Percentiles rank a stretch among this genome's conserved stretches.
Evolutionary conservation across 1,140 invertebrate genomes (phyloP).

Genomic region (Chironomus tepperi): DNA sequence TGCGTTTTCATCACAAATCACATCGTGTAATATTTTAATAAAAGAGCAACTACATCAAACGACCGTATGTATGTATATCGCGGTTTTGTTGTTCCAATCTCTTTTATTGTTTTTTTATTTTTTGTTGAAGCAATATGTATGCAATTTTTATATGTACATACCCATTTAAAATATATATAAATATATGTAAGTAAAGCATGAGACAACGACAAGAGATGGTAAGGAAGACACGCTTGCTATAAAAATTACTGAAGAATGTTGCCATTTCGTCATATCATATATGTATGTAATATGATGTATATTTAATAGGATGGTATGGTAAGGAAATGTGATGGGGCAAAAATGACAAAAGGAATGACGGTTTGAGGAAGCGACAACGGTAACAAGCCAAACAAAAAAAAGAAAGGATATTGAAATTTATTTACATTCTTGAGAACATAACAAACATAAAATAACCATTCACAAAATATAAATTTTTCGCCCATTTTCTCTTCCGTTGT

Average conservation of each 20-base stretch:
- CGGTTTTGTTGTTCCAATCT: background rate
- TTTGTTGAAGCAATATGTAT: background rate
- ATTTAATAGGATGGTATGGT: background rate
- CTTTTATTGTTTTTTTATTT: background rate
- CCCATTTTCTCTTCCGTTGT: background rate
- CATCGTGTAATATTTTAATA: no score
- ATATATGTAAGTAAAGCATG: background rate
- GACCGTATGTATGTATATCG: background rate
- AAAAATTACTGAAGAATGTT: conserved; percentile 8
- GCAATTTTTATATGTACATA: background rate
- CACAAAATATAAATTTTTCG: background rate
- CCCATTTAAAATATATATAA: background rate
- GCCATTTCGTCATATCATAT: background rate
- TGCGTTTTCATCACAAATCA: no score
- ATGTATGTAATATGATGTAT: conserved; percentile 3
- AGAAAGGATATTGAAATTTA: background rate
- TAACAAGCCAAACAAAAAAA: background rate
- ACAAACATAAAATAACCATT: background rate
- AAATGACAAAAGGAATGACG: background rate
- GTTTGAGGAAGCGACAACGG: background rate
- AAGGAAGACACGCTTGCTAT: background rate
- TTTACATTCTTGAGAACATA: conserved; percentile 8
- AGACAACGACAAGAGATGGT: background rate
- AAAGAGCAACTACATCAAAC: no score
- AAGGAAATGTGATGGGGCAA: background rate